Percentiles rank a stretch among this genome's conserved stretches.
phyloP scores from a whole-genome alignment of 2,113 vertebrate species.

The Monarcha castaneiventris region DNA sequence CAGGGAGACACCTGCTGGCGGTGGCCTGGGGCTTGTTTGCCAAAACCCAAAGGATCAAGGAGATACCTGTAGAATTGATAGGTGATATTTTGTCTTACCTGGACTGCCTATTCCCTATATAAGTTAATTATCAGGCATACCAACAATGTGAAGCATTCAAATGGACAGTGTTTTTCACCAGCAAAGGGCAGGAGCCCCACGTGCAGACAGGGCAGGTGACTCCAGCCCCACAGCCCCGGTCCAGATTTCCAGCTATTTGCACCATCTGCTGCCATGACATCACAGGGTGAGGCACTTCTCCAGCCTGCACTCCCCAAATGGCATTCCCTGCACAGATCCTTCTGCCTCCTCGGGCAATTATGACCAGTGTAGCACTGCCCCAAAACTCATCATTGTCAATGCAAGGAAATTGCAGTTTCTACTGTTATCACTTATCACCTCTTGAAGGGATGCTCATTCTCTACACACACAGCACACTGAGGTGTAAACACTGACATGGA shows the following conservation, averaged over 20 bases:
- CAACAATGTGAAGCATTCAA: not conserved
- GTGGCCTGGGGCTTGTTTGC: not conserved
- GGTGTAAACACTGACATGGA: not conserved
- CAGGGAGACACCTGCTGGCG: constrained; percentile 5
- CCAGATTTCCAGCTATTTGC: not conserved
- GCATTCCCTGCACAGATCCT: not conserved
- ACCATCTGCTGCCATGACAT: constrained; percentile 45
- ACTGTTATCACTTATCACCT: not conserved
- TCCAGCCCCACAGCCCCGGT: not conserved
- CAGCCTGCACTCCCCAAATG: not conserved
- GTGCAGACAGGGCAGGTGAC: not conserved
- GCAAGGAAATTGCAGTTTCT: not conserved
- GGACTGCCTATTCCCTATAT: not conserved
- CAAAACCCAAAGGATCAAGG: not conserved
- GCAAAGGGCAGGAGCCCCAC: accelerated
- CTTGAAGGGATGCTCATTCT: not conserved
- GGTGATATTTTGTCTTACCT: not conserved
- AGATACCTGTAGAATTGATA: not conserved
- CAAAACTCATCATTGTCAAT: not conserved
- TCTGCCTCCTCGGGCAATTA: not conserved
- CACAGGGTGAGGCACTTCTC: not conserved
- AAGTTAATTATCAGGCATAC: not conserved
- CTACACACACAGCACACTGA: not conserved
- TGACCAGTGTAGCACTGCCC: not conserved
- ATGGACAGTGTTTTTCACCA: not conserved